Evolutionary conservation across 2,113 vertebrate species (phyloP).

Genomic region (Serranochromis macrocephalus): DNA sequence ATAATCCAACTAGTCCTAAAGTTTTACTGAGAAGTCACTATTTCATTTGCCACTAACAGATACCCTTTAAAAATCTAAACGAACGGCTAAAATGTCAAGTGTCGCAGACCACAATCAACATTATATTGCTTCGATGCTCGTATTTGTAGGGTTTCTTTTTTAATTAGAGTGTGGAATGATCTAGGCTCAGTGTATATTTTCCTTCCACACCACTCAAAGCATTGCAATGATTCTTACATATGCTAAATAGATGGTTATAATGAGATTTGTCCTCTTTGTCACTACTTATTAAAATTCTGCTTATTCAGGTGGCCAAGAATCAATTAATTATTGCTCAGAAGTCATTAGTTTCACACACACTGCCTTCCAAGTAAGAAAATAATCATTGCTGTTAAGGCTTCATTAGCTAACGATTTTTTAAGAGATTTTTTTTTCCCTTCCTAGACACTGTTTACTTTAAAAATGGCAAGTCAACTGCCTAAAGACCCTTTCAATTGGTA

Average conservation of each 20-base stretch:
- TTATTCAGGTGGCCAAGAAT: slow-evolving; percentile 83
- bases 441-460: slow-evolving; percentile 15
- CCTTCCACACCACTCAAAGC: neutral
- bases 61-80: neutral
- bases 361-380: slow-evolving; percentile 76
- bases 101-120: neutral
- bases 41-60: neutral
- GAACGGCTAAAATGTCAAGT: neutral
- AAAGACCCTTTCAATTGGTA: slow-evolving; percentile 32
- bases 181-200: neutral
- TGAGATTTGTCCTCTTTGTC: slow-evolving; percentile 72
- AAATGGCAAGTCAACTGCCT: slow-evolving; percentile 13
- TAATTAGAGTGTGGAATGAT: neutral
- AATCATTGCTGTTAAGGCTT: slow-evolving; percentile 77
- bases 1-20: neutral
- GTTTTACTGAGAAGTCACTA: neutral
- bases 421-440: neutral
- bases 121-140: neutral
- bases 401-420: slow-evolving; percentile 68
- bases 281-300: slow-evolving; percentile 81
- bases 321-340: slow-evolving; percentile 79
- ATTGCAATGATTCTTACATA: slow-evolving; percentile 54
- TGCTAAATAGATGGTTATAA: slow-evolving; percentile 63
- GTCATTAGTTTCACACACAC: slow-evolving; percentile 80
- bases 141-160: neutral